Conservation (phyloP, 2,888 invertebrate genomes). For the Sialis lutaria region DNA sequence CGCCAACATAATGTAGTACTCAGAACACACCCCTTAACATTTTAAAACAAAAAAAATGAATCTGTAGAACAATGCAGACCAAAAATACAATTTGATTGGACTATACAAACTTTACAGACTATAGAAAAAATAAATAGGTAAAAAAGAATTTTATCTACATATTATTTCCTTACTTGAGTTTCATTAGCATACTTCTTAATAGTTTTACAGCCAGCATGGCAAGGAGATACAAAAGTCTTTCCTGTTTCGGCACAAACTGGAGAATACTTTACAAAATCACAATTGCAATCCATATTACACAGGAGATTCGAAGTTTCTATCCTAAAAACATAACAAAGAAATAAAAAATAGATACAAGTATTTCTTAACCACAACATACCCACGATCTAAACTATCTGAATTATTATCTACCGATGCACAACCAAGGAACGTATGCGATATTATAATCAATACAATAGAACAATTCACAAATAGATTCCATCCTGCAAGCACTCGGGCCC, state of each 20-base stretch:
- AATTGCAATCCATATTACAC: conserved; percentile 43
- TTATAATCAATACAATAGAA: conserved; percentile 31
- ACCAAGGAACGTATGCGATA: conserved; percentile 34
- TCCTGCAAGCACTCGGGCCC: conserved; percentile 33
- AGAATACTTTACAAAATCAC: conserved; percentile 37
- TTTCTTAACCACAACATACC: no score
- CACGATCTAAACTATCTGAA: no score
- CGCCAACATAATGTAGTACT: no score
- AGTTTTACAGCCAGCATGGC: conserved; percentile 51
- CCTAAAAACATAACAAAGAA: no score
- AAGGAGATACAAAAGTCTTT: conserved; percentile 49
- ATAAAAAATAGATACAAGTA: no score
- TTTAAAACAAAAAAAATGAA: no score
- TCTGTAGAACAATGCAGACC: no score
- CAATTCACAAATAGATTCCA: conserved; percentile 44
- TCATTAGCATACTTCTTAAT: not conserved
- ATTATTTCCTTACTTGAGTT: not conserved
- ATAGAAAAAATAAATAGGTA: conserved; percentile 8
- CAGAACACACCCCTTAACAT: no score
- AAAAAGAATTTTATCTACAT: not conserved
- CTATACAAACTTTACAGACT: conserved; percentile 32
- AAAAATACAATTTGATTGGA: no score
- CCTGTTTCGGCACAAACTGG: conserved; percentile 41
- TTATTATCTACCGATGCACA: conserved; percentile 19
- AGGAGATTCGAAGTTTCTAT: conserved; percentile 19